These are phyloP conservation scores for Aphodius granarius DNA, from an alignment of 2,888 invertebrate genomes.

Conservation along the genomic window DNA sequence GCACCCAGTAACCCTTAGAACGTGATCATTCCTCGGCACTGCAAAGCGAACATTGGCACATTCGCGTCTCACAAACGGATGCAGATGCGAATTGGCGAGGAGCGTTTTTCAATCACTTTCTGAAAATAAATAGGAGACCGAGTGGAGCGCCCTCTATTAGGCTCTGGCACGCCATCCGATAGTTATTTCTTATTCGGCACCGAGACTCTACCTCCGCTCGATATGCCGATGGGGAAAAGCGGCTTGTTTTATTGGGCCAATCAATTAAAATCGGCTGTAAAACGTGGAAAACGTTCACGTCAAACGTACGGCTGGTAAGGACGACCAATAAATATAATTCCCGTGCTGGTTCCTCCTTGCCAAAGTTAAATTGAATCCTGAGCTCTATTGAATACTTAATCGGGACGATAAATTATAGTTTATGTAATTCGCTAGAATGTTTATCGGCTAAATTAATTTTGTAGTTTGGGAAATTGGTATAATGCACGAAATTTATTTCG, in stretches of 20 bases:
- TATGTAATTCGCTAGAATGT: background rate
- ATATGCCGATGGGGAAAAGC: background rate
- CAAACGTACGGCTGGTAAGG: background rate
- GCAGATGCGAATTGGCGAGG: conserved; percentile 44
- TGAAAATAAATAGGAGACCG: conserved; percentile 40
- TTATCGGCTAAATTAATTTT: background rate
- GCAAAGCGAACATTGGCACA: conserved; percentile 24
- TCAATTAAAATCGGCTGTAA: background rate
- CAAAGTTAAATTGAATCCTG: background rate
- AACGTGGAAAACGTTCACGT: background rate
- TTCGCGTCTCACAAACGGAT: conserved; percentile 46
- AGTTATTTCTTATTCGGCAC: conserved; percentile 7
- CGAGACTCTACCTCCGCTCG: background rate
- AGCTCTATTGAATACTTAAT: conserved; percentile 22
- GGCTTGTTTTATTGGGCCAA: conserved; percentile 4
- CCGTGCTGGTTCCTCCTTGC: background rate
- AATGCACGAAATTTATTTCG: background rate
- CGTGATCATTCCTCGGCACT: conserved; percentile 12
- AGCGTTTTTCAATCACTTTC: conserved; percentile 46
- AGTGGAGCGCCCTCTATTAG: conserved; percentile 28
- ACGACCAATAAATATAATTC: background rate
- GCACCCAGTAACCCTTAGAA: conserved; percentile 35
- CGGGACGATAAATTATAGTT: conserved; percentile 22
- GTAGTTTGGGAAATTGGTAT: background rate
- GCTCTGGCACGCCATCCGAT: conserved; percentile 7